Percentiles rank a stretch among this genome's conserved stretches.
phyloP scores from a whole-genome alignment of 2,113 vertebrate species.

The Thunnus maccoyii region DNA sequence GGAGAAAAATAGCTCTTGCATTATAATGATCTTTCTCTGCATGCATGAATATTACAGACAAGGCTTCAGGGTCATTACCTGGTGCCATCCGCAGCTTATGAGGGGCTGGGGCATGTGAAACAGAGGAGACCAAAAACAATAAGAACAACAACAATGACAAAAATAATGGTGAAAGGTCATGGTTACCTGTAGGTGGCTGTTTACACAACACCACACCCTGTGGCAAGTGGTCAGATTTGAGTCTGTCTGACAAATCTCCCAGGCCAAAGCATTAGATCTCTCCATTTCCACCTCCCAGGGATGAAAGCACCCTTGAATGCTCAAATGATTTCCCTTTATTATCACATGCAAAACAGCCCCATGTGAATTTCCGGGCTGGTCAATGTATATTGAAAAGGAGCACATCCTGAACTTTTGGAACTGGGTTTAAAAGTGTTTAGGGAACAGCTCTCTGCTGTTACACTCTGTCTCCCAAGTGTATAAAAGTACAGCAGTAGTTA shows the following conservation, averaged over 20 bases:
- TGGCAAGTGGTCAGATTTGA: constrained; percentile 52
- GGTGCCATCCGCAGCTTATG: not conserved
- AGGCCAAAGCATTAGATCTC: constrained; percentile 14
- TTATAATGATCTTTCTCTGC: constrained; percentile 23
- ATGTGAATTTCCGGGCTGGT: not conserved
- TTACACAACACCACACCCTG: constrained; percentile 26
- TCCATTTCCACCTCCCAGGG: not conserved
- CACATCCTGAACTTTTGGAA: not conserved
- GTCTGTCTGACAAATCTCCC: constrained; percentile 49
- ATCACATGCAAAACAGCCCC: not conserved
- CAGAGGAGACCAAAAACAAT: constrained; percentile 10
- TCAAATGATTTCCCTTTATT: constrained; percentile 2
- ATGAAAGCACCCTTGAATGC: constrained; percentile 19
- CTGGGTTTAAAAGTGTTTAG: constrained; percentile 10
- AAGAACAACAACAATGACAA: constrained; percentile 3
- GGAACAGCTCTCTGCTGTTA: not conserved
- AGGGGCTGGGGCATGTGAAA: constrained; percentile 17
- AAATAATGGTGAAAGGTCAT: constrained; percentile 48
- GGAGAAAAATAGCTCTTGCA: constrained; percentile 18
- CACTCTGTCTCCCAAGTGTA: constrained; percentile 25
- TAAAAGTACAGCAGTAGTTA: constrained; percentile 17
- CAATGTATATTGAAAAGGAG: constrained; percentile 16
- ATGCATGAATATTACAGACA: constrained; percentile 36
- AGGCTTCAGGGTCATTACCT: constrained; percentile 26
- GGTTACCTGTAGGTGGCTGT: constrained; percentile 46